A percentile compares a stretch with the other conserved stretches of the same genome.
phyloP scores from a whole-genome alignment of 2,888 invertebrate genomes.

The Pachydiplax longipennis region DNA sequence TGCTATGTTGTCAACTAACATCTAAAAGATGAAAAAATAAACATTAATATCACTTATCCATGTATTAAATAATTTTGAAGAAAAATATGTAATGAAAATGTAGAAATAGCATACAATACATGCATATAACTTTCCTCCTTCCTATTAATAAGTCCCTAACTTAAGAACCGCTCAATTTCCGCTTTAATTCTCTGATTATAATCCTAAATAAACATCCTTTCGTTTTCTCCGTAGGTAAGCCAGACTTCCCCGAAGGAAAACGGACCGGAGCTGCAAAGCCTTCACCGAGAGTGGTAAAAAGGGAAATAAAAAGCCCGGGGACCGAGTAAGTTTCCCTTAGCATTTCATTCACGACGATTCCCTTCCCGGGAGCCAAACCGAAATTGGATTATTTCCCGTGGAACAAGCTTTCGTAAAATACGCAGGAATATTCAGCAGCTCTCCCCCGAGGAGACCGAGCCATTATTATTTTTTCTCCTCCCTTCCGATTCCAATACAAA shows the following conservation, averaged over 20 bases:
- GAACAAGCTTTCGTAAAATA: neutral
- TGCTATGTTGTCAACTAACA: slow-evolving; percentile 53
- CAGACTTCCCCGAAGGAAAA: neutral
- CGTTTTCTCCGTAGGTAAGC: neutral
- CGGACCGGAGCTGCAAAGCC: neutral
- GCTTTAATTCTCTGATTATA: neutral
- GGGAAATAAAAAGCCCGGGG: neutral
- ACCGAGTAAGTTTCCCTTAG: neutral
- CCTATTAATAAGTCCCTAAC: no score
- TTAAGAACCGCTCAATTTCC: neutral
- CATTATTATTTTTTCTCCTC: neutral
- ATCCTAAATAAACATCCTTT: neutral
- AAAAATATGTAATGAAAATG: no score
- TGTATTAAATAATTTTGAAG: no score
- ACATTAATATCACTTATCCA: no score
- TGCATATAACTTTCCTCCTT: no score
- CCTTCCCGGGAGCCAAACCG: neutral
- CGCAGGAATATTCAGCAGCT: neutral
- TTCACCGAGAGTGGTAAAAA: neutral
- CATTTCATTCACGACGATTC: neutral
- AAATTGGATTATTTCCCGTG: neutral
- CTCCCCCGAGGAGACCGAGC: neutral
- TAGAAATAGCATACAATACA: no score
- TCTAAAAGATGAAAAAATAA: neutral
- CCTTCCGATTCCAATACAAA: neutral